Evolutionary conservation across 2,888 invertebrate genomes (phyloP).

Genomic region (Yponomeuta cagnagella): DNA sequence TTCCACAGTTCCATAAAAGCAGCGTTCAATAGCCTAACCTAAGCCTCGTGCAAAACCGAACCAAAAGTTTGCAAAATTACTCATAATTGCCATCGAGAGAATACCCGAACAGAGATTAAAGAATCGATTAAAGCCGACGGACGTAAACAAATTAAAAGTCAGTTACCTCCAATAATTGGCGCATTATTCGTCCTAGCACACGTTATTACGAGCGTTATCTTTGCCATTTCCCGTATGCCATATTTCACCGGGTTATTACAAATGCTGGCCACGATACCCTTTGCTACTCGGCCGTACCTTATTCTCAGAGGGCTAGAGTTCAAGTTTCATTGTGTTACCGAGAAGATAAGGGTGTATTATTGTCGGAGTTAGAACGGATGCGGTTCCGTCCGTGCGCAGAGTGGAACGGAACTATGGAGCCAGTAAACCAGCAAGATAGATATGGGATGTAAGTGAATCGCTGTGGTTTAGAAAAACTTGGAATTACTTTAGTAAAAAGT

Average conservation of each 20-base stretch:
- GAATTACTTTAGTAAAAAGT: background rate
- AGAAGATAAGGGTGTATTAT: background rate
- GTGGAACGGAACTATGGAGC: conserved; percentile 12
- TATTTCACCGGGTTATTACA: conserved; percentile 11
- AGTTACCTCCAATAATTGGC: conserved; percentile 3
- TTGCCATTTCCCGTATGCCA: background rate
- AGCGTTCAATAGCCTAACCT: background rate
- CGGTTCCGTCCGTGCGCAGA: conserved; percentile 1
- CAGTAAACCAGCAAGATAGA: conserved; percentile 5
- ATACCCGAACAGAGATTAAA: background rate
- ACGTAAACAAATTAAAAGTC: background rate
- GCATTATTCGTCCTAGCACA: background rate
- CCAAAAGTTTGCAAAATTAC: background rate
- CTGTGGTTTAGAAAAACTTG: background rate
- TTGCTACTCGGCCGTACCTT: background rate
- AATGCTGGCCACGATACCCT: background rate
- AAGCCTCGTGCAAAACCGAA: too few species aligned
- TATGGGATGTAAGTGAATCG: background rate
- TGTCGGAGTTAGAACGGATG: conserved; percentile 4
- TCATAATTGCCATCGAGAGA: background rate
- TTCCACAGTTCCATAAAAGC: background rate
- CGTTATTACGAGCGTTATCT: conserved; percentile 1
- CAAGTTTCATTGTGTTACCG: background rate
- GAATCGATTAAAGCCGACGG: background rate
- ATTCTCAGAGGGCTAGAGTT: background rate